Base-by-base conservation (phyloP, 2,888 invertebrate species). In the Xestoiulus laeticollis region DNA sequence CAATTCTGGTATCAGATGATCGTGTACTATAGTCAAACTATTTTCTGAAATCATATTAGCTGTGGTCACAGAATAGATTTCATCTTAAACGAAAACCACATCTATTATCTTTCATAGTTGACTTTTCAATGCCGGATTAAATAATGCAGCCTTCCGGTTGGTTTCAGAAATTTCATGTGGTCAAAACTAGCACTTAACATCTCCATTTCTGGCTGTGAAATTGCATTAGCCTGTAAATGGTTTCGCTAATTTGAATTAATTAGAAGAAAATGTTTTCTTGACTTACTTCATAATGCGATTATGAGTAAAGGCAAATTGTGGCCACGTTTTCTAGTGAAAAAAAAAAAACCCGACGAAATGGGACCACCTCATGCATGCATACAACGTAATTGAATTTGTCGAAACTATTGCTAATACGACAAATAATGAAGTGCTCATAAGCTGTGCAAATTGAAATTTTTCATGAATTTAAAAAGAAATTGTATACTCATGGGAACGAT, bases 361-460 rank as follows among this genome's bases (percentile, higher is more conserved):
- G 1, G 53, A 19, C 19, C 53, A 53, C 53, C 16, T 53, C 53
- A 53, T 19, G 53, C 53, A 53, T 53, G 53, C 53, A 53, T 19
- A 53, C 53, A 53, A 53, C 16, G 53, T 53, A 53, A 53, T 53
- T 53, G 53, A 53, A 53, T 53, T 53, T 53, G 53, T 4, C 19
- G 48, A 19, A 53, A 53, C 53, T 19, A 53, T 53, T 53, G 53
- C 53, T 53, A 53, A 53, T 53, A 53, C 53, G 53, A 19, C 16
- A 53, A 53, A 53, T 53, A 53, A 53, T 53, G 53, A 53, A 53
- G 53, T 53, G 53, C 53, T 53, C 19, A 53, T 53, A 53, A 53
- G 19, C 53, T 53, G 53, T 19, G 53, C 53, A 53, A 53, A 53
- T 53, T 53, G 53, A 53, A 53, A 53, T 53, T 53, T 53, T 53